Conservation (phyloP, 2,797 vertebrate species). For the Rhabdophis nuchalis region DNA sequence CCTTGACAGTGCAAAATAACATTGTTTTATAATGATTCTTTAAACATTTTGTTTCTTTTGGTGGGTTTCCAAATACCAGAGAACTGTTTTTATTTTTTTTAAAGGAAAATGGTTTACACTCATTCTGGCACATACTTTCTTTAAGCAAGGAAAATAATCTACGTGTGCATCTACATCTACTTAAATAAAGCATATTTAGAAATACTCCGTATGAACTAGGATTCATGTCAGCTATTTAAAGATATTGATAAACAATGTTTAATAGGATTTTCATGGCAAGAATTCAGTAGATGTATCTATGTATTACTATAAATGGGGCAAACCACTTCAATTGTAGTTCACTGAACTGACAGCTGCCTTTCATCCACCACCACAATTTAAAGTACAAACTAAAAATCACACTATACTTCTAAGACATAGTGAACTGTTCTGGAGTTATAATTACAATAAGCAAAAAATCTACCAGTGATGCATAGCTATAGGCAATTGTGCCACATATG, state of each 20-base stretch:
- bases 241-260: not conserved
- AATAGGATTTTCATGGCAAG: not conserved
- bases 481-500: not conserved
- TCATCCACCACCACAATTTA: conserved; percentile 23
- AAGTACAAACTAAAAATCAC: conserved; percentile 25
- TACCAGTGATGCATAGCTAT: not conserved
- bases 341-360: not conserved
- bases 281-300: conserved; percentile 11
- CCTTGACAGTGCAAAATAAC: not conserved
- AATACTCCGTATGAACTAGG: conserved; percentile 49
- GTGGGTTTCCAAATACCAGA: not conserved
- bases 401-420: conserved; percentile 24
- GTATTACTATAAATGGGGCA: not conserved
- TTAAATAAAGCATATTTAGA: conserved; percentile 47
- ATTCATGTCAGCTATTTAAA: conserved; percentile 25
- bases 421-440: conserved; percentile 11
- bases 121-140: conserved; percentile 61
- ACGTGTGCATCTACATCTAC: conserved; percentile 30
- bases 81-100: not conserved
- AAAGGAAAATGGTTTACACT: conserved; percentile 48
- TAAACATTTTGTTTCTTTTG: not conserved
- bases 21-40: not conserved
- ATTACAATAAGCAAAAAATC: conserved; percentile 17
- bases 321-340: not conserved
- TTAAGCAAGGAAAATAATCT: conserved; percentile 42